Base-by-base conservation (phyloP, 2,888 invertebrate genomes). In the Copidosoma aretas region DNA sequence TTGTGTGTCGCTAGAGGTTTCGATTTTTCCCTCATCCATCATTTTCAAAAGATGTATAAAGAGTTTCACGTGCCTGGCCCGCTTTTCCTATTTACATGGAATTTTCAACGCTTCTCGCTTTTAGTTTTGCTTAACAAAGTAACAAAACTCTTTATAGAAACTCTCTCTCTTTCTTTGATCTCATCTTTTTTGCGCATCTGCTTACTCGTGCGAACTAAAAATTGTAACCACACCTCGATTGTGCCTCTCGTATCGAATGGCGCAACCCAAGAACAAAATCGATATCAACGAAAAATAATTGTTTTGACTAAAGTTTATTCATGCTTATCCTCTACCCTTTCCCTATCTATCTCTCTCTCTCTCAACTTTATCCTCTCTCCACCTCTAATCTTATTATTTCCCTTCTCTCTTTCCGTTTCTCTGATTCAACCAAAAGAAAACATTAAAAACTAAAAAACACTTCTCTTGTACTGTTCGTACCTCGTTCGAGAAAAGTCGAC, bases 1-100 rank as follows among this genome's bases (percentile, higher is more conserved):
- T 32, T 32, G 32, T 32, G 49, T 62, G 60, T 57, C 66, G 65
- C 63, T 53, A 57, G 41, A 49, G 52, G 61, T 59, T 63, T 15
- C 54, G 39, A 21, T 63, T 65, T 61, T 67, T 62, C 56, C n/a
- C 60, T 46, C 64, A 68, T 51, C 61, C 65, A 68, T 73, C 68
- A 64, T 70, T 60, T 73, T 69, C 64, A 72, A 71, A 69, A 66
- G 72, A 73, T 70, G 67, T 73, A 73, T 69, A 73, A 73, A 73
- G 71, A 64, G 67, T 65, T 64, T 67, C 25, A 62, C 54, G 67
- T 67, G 65, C 54, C 57, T 64, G 32, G 70, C 54, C 51, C 62
- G 57, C 57, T 52, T 67, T 62, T 63, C 59, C 10, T 74, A 74
- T 74, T 72, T 74, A 74, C 74, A 74, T 68, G 68, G 71, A 57